A percentile compares a stretch with the other conserved stretches of the same genome.
These are phyloP conservation scores for Picus viridis DNA, from an alignment of 2,797 vertebrate genomes.

Conservation along the genomic window DNA sequence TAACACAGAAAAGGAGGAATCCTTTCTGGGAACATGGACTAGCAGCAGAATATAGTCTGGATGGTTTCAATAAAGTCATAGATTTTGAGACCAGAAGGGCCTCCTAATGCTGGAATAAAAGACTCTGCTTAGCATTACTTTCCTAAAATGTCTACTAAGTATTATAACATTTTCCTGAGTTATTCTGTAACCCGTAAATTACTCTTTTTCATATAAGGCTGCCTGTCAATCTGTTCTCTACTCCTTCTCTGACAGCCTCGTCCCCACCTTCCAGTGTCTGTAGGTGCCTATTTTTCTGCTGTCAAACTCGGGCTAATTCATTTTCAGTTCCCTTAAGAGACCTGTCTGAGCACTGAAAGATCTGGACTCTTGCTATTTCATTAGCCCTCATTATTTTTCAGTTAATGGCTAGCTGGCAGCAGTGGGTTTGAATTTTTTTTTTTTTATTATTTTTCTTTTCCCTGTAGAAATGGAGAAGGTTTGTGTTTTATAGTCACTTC, in stretches of 20 bases:
- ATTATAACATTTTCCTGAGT: constrained; percentile 42
- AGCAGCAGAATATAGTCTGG: background rate
- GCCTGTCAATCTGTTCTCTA: constrained; percentile 67
- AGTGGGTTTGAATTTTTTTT: background rate
- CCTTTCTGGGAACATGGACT: background rate
- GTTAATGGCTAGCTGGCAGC: constrained; percentile 71
- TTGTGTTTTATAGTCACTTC: constrained; percentile 54
- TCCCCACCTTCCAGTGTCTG: constrained; percentile 69
- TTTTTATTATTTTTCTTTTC: background rate
- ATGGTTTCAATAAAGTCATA: background rate
- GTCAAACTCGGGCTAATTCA: constrained; percentile 75
- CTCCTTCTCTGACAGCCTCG: constrained; percentile 49
- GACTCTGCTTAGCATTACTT: constrained; percentile 16
- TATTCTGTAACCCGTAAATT: constrained; percentile 65
- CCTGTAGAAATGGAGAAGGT: constrained; percentile 15
- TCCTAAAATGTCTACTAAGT: constrained; percentile 35
- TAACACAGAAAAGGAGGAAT: background rate
- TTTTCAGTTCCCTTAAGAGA: constrained; percentile 77
- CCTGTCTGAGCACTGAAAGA: constrained; percentile 73
- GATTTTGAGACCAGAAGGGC: background rate
- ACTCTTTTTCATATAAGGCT: constrained; percentile 51
- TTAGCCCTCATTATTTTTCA: constrained; percentile 72
- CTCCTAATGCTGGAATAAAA: constrained; percentile 20
- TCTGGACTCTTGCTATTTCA: constrained; percentile 73
- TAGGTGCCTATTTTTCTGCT: constrained; percentile 65